phyloP scores from a whole-genome alignment of 2,113 vertebrate genomes.

The Hemiscyllium ocellatum region DNA sequence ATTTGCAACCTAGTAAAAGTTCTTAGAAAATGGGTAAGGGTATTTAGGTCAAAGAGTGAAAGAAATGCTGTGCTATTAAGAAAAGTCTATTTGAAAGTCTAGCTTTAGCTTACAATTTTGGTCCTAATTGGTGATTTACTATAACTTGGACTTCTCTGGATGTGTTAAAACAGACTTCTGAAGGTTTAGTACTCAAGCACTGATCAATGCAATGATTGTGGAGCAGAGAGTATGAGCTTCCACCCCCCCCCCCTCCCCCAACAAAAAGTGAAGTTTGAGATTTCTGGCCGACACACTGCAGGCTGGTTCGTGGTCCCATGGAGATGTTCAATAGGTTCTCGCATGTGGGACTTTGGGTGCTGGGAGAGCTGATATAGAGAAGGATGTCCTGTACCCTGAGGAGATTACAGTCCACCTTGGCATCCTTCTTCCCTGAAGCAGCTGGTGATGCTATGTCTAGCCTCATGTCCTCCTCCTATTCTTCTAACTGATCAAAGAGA shows the following conservation, averaged over 20 bases:
- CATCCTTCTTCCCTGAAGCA: background rate
- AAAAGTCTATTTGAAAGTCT: background rate
- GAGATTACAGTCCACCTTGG: background rate
- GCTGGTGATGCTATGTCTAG: background rate
- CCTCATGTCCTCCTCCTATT: background rate
- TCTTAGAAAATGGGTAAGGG: background rate
- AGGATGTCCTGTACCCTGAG: background rate
- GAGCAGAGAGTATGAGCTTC: background rate
- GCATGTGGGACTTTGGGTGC: background rate
- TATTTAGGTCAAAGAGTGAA: background rate
- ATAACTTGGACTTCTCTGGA: background rate
- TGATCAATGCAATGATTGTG: background rate
- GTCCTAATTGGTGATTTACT: background rate
- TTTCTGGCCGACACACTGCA: background rate
- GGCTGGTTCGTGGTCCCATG: background rate
- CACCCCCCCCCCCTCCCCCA: no score
- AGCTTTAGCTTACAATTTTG: background rate
- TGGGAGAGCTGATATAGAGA: background rate
- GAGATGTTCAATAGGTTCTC: background rate
- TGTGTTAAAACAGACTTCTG: background rate
- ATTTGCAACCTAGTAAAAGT: background rate
- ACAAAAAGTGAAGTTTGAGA: no score
- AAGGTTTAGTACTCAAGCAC: no score
- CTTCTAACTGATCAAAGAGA: background rate
- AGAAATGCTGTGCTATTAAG: background rate